phyloP scores from a whole-genome alignment of 2,797 vertebrate species.

The Mastacembelus armatus region DNA sequence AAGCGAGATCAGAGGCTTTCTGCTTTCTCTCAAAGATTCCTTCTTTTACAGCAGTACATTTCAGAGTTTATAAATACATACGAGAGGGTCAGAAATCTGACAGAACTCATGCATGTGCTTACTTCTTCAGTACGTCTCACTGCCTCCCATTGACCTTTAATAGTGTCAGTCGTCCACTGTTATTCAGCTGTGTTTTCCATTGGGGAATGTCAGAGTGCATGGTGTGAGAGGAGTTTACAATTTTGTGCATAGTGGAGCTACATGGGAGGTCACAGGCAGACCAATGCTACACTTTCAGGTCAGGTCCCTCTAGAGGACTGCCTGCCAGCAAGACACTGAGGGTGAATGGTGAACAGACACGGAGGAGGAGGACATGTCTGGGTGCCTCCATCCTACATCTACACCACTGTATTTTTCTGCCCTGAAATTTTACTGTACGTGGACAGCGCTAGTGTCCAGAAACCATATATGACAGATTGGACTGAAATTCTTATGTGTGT shows the following conservation, averaged over 20 bases:
- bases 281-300: slow-evolving; percentile 57
- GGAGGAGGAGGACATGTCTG: slow-evolving; percentile 49
- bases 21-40: neutral
- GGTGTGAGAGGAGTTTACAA: slow-evolving; percentile 33
- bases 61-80: slow-evolving; percentile 25
- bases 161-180: slow-evolving; percentile 37
- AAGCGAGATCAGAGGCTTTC: slow-evolving; percentile 13
- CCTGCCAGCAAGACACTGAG: slow-evolving; percentile 52
- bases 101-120: slow-evolving; percentile 40
- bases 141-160: slow-evolving; percentile 46
- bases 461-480: slow-evolving; percentile 21
- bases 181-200: slow-evolving; percentile 42
- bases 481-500: slow-evolving; percentile 11
- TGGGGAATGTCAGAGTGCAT: slow-evolving; percentile 28
- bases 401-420: slow-evolving; percentile 38
- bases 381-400: slow-evolving; percentile 45
- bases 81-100: slow-evolving; percentile 15
- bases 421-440: slow-evolving; percentile 40
- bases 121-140: slow-evolving; percentile 30
- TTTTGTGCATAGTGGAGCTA: slow-evolving; percentile 44
- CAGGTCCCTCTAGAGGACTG: slow-evolving; percentile 50
- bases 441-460: neutral
- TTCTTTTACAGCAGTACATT: slow-evolving; percentile 25
- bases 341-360: slow-evolving; percentile 49
- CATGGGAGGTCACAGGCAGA: slow-evolving; percentile 49